Conservation (phyloP, 2,113 vertebrate species). For the Microcebus jonahi region DNA sequence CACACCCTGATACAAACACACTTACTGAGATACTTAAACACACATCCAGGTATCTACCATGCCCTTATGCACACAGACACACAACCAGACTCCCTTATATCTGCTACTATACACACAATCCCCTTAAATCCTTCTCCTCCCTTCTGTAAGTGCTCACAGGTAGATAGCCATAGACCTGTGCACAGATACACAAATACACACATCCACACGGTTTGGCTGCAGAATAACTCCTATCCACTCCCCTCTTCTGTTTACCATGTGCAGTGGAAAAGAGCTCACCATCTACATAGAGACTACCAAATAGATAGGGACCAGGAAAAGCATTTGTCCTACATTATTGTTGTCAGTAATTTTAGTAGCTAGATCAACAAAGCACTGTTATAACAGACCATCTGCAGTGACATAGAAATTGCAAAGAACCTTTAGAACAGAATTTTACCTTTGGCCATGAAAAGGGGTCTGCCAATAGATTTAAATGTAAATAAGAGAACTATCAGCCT, state of each 20-base stretch:
- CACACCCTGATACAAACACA: neutral
- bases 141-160: neutral
- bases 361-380: slow-evolving; percentile 48
- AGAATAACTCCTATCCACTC: slow-evolving; percentile 3
- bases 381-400: slow-evolving; percentile 35
- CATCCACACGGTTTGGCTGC: neutral
- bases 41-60: neutral
- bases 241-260: neutral
- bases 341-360: slow-evolving; percentile 39
- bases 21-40: neutral
- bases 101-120: neutral
- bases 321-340: slow-evolving; percentile 14
- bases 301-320: slow-evolving; percentile 25
- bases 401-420: slow-evolving; percentile 37
- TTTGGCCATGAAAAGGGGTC: neutral
- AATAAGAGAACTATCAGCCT: slow-evolving; percentile 10
- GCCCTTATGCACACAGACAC: neutral
- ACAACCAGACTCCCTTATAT: neutral
- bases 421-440: slow-evolving; percentile 37
- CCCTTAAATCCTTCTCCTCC: neutral
- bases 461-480: slow-evolving; percentile 23
- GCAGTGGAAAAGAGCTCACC: neutral
- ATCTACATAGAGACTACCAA: slow-evolving; percentile 20
- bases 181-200: neutral
- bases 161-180: neutral